These are phyloP conservation scores for Cacajao melanocephalus DNA, from an alignment of 2,797 vertebrate genomes.

Conservation along the genomic window DNA sequence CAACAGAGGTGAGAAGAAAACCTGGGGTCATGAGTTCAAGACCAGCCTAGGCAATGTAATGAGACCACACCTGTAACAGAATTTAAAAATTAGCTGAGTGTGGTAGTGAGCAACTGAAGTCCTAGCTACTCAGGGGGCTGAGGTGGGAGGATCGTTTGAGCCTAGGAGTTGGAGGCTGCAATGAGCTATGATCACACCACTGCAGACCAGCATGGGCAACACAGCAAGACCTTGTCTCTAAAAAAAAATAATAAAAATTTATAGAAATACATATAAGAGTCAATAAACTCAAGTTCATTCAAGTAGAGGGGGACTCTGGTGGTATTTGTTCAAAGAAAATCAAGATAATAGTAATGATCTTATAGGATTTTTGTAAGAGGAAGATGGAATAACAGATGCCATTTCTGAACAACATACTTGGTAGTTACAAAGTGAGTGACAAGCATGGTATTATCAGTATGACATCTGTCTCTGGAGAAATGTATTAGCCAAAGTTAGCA, in stretches of 20 bases:
- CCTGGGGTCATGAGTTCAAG: not conserved
- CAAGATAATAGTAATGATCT: not conserved
- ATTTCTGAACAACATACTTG: not conserved
- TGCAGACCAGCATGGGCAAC: not conserved
- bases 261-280: not conserved
- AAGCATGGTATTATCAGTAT: fast-evolving
- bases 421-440: too few species aligned
- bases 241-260: not conserved
- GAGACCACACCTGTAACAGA: not conserved
- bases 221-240: not conserved
- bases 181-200: not conserved
- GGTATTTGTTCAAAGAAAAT: not conserved
- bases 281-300: not conserved
- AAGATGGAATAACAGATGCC: not conserved
- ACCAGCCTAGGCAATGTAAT: not conserved
- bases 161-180: not conserved
- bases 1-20: not conserved
- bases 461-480: fast-evolving
- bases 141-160: not conserved
- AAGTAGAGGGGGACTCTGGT: fast-evolving
- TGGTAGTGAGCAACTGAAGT: not conserved
- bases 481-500: fast-evolving
- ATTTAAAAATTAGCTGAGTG: too few species aligned
- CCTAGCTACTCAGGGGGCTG: not conserved
- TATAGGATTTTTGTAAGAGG: not conserved